Base-by-base conservation (phyloP, 2,888 invertebrate genomes). In the Adela reaumurella region DNA sequence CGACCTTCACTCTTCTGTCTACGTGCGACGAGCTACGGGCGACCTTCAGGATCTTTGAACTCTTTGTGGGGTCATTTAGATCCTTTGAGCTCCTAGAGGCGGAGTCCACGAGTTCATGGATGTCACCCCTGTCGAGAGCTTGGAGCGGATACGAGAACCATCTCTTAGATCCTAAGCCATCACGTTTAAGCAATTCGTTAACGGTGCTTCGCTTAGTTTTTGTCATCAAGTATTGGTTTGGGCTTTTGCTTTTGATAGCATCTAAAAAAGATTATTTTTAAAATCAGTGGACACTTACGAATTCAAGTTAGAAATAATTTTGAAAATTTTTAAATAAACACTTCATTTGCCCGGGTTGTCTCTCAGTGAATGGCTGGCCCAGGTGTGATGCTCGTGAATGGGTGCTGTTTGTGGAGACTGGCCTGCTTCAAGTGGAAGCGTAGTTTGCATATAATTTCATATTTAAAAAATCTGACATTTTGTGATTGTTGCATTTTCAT, bases 101-200 rank as follows among this genome's bases (percentile, higher is more conserved):
- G 10, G 10, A 11, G 6, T 18, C 17, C n/a, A 5, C 19, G 18
- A 17, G 16, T 45, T 45, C 2, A n/a, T 2, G 14, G 19, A 19
- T 18, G 45, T 14, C 24, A 43, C 28, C 43, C 43, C 10, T 46
- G 24, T 18, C 6, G 35, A n/a, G 24, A n/a, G n/a, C n/a, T 14
- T 3, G 19, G 11, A 76, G 60, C 0, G 77, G 77, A 49, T 78
- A 78, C 54, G 77, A 74, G 41, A 69, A 51, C 77, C 77, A 77
- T 3, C 63, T 58, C 49, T 77, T 78, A 2, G 77, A 76, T 0
- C 77, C 77, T 0, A 74, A 61, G 0, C 76, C 70, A 49, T 78
- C 77, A 10, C 63, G 65, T 53, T 77, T 74, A n/a, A 77, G 56
- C 1, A 70, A 52, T 58, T 76, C 74, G 43, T 74, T 67, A 11